A percentile compares a stretch with the other conserved stretches of the same genome.
Evolutionary conservation across 1,140 invertebrate species (phyloP).

Genomic region (Arion vulgaris): DNA sequence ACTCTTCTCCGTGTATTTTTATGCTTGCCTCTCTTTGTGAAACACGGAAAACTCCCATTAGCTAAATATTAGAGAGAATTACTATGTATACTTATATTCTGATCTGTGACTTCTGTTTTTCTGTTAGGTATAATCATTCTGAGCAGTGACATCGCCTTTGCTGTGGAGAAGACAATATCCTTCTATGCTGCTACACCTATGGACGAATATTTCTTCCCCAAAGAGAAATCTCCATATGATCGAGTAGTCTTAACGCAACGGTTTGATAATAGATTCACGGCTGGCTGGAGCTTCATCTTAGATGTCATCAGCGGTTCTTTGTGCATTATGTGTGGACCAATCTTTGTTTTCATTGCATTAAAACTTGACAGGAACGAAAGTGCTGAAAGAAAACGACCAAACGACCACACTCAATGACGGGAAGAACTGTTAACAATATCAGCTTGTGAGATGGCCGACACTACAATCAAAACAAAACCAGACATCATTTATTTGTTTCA

Average conservation of each 20-base stretch:
- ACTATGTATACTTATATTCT: too few relatives aligned
- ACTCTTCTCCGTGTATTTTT: too few relatives aligned
- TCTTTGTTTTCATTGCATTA: not conserved
- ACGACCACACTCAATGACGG: too few relatives aligned
- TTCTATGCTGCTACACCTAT: not conserved
- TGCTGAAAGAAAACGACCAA: not conserved
- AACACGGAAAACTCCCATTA: too few relatives aligned
- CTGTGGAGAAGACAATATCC: not conserved
- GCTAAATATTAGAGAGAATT: too few relatives aligned
- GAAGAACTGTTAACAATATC: too few relatives aligned
- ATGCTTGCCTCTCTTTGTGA: too few relatives aligned
- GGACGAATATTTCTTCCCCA: not conserved
- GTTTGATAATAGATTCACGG: not conserved
- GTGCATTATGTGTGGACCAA: not conserved
- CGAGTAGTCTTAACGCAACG: not conserved
- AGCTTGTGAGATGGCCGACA: too few relatives aligned
- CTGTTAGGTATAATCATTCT: not conserved
- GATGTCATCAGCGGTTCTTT: not conserved
- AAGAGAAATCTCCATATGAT: not conserved
- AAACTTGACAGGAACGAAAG: not conserved
- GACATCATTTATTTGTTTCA: too few relatives aligned
- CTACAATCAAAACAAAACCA: too few relatives aligned
- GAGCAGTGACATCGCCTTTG: not conserved
- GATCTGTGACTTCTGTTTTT: not conserved
- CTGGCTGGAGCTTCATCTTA: not conserved